Conservation (phyloP, 2,113 vertebrate species). For the Otolemur garnettii region DNA sequence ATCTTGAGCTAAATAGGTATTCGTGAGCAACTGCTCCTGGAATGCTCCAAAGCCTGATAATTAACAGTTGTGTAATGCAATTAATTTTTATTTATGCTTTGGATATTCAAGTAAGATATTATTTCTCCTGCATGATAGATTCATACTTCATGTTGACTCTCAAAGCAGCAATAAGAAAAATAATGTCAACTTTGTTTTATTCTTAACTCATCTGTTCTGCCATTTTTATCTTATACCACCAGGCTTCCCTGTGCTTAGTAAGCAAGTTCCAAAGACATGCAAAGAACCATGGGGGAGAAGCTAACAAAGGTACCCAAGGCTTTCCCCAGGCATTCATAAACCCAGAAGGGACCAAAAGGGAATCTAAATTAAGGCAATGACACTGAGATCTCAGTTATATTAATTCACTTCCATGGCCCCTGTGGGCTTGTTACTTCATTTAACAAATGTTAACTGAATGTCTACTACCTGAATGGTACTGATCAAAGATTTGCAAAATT, state of each 20-base stretch:
- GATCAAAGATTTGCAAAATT: conserved; percentile 53
- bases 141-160: conserved; percentile 58
- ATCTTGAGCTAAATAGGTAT: conserved; percentile 15
- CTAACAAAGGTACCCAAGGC: conserved; percentile 23
- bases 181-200: conserved; percentile 59
- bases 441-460: conserved; percentile 61
- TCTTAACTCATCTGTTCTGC: conserved; percentile 34
- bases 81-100: conserved; percentile 79
- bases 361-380: conserved; percentile 68
- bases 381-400: conserved; percentile 54
- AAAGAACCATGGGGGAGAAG: conserved; percentile 8
- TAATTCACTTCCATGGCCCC: conserved; percentile 37
- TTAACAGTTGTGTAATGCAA: conserved; percentile 62
- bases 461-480: not conserved
- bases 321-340: conserved; percentile 52
- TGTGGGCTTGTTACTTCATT: conserved; percentile 60
- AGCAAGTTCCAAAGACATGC: conserved; percentile 37
- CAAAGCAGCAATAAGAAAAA: conserved; percentile 66
- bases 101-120: conserved; percentile 63
- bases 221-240: conserved; percentile 47
- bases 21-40: conserved; percentile 60
- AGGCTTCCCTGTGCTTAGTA: not conserved
- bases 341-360: conserved; percentile 4
- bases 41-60: conserved; percentile 72
- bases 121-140: conserved; percentile 61